Percentiles rank a stretch among this genome's conserved stretches.
Evolutionary conservation across 1,140 invertebrate species (phyloP).

Genomic region (Atta texana): DNA sequence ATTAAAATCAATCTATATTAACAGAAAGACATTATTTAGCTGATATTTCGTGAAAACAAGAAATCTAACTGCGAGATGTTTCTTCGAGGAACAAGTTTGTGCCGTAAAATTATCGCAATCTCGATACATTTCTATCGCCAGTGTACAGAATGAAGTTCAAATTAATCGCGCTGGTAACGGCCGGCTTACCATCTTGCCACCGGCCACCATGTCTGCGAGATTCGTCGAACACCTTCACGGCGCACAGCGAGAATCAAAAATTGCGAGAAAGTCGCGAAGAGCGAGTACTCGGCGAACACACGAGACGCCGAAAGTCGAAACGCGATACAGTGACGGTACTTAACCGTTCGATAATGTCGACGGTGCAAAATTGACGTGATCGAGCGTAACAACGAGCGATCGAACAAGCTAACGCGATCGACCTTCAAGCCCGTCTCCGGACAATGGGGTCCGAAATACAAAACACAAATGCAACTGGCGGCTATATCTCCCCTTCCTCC

Average conservation of each 20-base stretch:
- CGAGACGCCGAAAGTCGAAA: not conserved
- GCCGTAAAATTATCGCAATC: not conserved
- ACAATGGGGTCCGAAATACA: constrained; percentile 79
- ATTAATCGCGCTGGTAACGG: constrained; percentile 21
- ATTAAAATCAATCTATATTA: too few species aligned
- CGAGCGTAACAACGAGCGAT: not conserved
- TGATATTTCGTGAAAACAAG: too few species aligned
- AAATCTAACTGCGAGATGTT: not conserved
- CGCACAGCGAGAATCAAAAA: not conserved
- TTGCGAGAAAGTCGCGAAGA: not conserved
- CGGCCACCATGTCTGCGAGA: constrained; percentile 78
- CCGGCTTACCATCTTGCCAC: constrained; percentile 80
- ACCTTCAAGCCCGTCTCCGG: constrained; percentile 72
- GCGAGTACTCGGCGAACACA: not conserved
- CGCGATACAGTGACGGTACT: not conserved
- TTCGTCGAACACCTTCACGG: constrained; percentile 38
- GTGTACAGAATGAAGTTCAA: not conserved
- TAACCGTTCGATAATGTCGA: constrained; percentile 16
- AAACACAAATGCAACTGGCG: constrained; percentile 82
- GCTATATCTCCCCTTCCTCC: constrained; percentile 65
- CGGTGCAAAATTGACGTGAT: not conserved
- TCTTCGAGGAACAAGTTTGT: not conserved
- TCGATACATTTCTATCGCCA: not conserved
- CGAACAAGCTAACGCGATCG: constrained; percentile 9
- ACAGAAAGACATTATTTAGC: too few species aligned